Base-by-base conservation (phyloP, 2,113 vertebrate species). In the Tichodroma muraria region DNA sequence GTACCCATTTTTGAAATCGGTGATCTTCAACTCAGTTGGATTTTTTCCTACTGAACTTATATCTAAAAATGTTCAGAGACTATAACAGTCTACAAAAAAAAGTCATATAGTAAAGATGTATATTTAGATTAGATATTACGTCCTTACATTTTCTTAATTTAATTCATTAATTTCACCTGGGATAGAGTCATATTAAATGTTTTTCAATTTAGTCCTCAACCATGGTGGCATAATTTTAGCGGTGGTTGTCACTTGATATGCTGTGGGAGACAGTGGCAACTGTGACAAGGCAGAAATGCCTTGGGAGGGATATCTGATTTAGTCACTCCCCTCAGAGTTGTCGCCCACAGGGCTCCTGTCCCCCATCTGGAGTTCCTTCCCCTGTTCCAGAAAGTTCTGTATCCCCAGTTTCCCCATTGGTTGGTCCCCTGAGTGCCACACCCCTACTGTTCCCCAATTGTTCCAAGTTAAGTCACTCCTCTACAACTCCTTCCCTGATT, bases 1-100 rank as follows among this genome's bases (percentile, higher is more conserved):
- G 19, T 44, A 57, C 5, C 4, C 6, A 2, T 28, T 78, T 69
- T 75, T 72, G 30, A 18, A 49, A 37, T 50, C 0, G 0, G 7
- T 52, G 42, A 70, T 11, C 15, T 50, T 89, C 28, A 89, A 57
- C 8, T 1, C 59, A 24, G 35, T 23, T n/a, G 13, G 19, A 66
- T 49, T 42, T 77, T 78, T 66, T 69, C 13, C 33, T 73, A 14
- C n/a, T 61, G 10, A 49, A 11, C 33, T 44, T 45, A 40, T 8
- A 13, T 63, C 33, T 71, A 84, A 77, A 85, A 57, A 11, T 80
- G 8, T 65, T 49, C 21, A 3, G 1, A 82, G 14, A 33, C 66
- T 54, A 30, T 28, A 83, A 69, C 2, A 60, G 10, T 42, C 35
- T 47, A 24, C 24, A 15, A 56, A 37, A 47, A n/a, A 45, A 53